Conservation (phyloP, 2,888 invertebrate species). For the Papilio elwesi region DNA sequence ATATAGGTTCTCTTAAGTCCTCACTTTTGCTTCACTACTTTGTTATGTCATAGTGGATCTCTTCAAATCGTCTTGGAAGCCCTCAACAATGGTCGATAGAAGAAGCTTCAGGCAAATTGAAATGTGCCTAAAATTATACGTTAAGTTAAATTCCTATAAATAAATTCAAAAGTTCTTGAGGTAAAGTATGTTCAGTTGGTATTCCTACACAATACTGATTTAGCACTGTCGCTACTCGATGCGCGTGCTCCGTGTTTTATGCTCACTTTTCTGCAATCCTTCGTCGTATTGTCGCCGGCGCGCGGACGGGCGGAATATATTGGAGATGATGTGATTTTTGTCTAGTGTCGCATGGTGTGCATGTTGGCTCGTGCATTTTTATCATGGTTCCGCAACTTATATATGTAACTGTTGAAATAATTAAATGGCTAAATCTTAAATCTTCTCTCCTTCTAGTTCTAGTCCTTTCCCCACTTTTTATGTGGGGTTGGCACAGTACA, state of each 20-base stretch:
- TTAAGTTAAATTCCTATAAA: neutral
- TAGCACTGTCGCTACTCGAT: conserved; percentile 66
- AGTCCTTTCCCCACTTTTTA: no score
- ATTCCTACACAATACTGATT: conserved; percentile 58
- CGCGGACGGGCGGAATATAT: conserved; percentile 76
- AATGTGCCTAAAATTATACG: no score
- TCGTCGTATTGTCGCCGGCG: conserved; percentile 71
- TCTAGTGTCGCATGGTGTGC: conserved; percentile 68
- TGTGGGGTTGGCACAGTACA: no score
- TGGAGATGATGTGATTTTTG: conserved; percentile 77
- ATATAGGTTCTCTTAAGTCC: no score
- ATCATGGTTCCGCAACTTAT: conserved; percentile 21
- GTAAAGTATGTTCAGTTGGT: conserved; percentile 5
- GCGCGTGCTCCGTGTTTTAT: conserved; percentile 74
- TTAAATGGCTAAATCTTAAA: no score
- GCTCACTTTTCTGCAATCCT: conserved; percentile 75
- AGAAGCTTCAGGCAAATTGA: no score
- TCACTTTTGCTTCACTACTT: no score
- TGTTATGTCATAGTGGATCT: no score
- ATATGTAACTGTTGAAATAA: no score
- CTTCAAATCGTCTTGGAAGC: no score
- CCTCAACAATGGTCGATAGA: no score
- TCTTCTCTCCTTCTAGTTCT: no score
- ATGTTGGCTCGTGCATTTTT: conserved; percentile 64
- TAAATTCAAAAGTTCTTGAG: neutral